Evolutionary conservation across 30 jellyfish, hydroid and myxozoan genomes (phyloP).

Genomic region (Pseudorhiza aurosa): DNA sequence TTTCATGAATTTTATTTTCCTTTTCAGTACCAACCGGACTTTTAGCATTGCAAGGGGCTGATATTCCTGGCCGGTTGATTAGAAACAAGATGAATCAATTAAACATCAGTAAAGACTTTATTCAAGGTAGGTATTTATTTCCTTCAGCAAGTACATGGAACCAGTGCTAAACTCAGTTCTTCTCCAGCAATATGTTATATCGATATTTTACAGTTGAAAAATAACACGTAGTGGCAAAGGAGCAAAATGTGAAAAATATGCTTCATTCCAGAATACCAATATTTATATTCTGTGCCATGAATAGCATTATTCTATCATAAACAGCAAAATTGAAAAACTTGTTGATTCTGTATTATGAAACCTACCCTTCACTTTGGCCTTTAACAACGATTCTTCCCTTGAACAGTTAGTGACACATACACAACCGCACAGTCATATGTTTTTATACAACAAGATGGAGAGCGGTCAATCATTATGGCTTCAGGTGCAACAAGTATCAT

Average conservation of each 20-base stretch:
- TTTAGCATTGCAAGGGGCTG: constrained; percentile 90
- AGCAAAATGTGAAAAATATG: no score
- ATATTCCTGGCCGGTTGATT: constrained; percentile 79
- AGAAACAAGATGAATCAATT: constrained; percentile 72
- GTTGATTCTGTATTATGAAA: no score
- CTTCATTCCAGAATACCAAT: no score
- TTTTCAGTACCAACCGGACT: constrained; percentile 89
- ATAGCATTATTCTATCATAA: no score
- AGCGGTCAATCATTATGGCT: constrained; percentile 88
- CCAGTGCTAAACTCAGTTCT: no score
- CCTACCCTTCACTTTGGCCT: neutral
- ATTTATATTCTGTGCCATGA: no score
- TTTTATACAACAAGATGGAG: constrained; percentile 94
- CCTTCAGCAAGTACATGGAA: no score
- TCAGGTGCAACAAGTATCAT: constrained; percentile 92
- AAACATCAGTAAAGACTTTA: constrained; percentile 68
- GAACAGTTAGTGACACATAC: constrained; percentile 73
- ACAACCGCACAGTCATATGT: constrained; percentile 92
- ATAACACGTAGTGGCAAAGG: no score
- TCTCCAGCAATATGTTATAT: no score
- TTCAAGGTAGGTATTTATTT: constrained; percentile 59
- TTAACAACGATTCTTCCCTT: neutral
- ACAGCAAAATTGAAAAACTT: no score
- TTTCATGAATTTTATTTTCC: neutral
- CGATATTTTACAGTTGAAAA: no score